These are phyloP conservation scores for Microcebus tavaratra DNA, from an alignment of 2,113 vertebrate genomes.

Conservation along the genomic window DNA sequence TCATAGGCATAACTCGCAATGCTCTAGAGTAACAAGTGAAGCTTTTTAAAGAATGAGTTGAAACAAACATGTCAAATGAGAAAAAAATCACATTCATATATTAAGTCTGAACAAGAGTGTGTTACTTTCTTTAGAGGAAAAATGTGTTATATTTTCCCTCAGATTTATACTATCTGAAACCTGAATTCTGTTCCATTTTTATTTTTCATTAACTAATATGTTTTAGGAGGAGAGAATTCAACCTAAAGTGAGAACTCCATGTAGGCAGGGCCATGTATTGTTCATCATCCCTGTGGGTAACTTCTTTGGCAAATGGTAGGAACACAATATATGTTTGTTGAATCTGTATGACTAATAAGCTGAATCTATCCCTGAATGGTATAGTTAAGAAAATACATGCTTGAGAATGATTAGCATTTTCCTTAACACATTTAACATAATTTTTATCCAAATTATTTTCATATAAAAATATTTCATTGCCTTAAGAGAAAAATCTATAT, in stretches of 20 bases:
- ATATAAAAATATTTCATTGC: conserved; percentile 57
- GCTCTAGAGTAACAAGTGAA: neutral
- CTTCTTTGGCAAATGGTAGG: neutral
- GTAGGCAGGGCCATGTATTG: neutral
- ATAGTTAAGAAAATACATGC: conserved; percentile 19
- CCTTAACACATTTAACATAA: conserved; percentile 57
- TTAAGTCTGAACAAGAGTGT: conserved; percentile 13
- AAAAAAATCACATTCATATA: neutral
- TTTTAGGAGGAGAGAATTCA: neutral
- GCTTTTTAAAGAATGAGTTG: neutral
- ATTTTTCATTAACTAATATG: neutral
- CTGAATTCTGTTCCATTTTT: neutral
- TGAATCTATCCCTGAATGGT: conserved; percentile 40
- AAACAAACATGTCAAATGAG: neutral
- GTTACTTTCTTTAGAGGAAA: neutral
- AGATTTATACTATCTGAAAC: neutral
- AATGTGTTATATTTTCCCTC: neutral
- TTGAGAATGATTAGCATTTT: conserved; percentile 57
- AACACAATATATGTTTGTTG: neutral
- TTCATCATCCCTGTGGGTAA: neutral
- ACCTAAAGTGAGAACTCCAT: neutral
- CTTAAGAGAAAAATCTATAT: conserved; percentile 52
- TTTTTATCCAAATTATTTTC: conserved; percentile 69
- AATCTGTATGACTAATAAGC: neutral
- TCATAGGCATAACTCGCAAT: neutral